These are phyloP conservation scores for Pangasianodon hypophthalmus DNA, from an alignment of 2,113 vertebrate species.

Conservation along the genomic window DNA sequence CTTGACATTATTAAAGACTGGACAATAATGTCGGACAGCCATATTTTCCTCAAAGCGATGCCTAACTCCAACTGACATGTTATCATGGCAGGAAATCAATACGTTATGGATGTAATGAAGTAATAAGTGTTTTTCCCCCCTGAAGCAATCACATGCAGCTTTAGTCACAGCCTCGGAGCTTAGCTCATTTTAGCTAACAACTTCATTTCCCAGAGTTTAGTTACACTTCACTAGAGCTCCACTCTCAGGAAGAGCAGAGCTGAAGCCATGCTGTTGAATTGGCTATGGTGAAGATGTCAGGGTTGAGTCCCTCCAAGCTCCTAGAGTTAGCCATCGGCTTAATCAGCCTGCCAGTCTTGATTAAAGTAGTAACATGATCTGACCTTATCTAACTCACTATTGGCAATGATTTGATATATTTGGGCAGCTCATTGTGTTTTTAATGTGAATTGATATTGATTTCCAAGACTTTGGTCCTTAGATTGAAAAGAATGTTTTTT, in stretches of 20 bases:
- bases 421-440: slow-evolving; percentile 25
- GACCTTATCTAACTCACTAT: slow-evolving; percentile 14
- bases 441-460: slow-evolving; percentile 23
- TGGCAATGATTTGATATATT: slow-evolving; percentile 27
- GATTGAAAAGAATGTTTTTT: slow-evolving; percentile 2
- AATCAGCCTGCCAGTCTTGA: slow-evolving; percentile 49
- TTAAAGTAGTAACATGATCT: slow-evolving; percentile 12
- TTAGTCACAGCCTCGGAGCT: slow-evolving; percentile 72
- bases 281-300: slow-evolving; percentile 30
- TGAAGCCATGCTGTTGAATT: slow-evolving; percentile 12
- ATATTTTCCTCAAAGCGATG: slow-evolving; percentile 78
- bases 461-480: background rate
- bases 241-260: slow-evolving; percentile 7
- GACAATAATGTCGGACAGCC: slow-evolving; percentile 60
- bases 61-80: slow-evolving; percentile 78
- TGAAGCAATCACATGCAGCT: slow-evolving; percentile 77
- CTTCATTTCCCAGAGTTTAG: slow-evolving; percentile 74
- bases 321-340: slow-evolving; percentile 21
- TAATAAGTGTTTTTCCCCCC: slow-evolving; percentile 72
- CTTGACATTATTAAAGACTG: background rate
- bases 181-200: slow-evolving; percentile 76
- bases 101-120: slow-evolving; percentile 78
- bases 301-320: slow-evolving; percentile 33
- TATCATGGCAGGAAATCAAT: slow-evolving; percentile 89
- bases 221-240: slow-evolving; percentile 42